Conservation (phyloP, 2,797 vertebrate genomes). For the Myripristis murdjan region DNA sequence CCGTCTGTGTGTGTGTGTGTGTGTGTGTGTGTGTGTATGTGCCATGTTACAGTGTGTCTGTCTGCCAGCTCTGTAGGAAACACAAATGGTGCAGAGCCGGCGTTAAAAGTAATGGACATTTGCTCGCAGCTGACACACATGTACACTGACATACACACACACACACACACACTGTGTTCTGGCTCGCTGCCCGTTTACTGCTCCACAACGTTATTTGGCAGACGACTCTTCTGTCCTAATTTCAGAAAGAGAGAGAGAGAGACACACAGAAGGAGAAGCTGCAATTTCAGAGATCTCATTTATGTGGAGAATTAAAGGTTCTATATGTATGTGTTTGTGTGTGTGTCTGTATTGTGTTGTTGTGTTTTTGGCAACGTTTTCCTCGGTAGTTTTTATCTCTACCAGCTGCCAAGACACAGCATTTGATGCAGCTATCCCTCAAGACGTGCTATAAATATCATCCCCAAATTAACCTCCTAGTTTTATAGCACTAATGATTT, state of each 20-base stretch:
- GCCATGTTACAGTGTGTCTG: constrained; percentile 12
- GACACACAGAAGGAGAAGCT: constrained; percentile 1
- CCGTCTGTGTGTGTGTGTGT: neutral
- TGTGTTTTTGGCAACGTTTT: constrained; percentile 4
- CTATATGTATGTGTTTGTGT: neutral
- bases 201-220: constrained; percentile 46
- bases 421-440: constrained; percentile 30
- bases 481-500: constrained; percentile 1
- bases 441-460: constrained; percentile 21
- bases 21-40: too few relatives aligned
- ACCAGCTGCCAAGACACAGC: constrained; percentile 13
- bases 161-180: too few relatives aligned
- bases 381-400: constrained; percentile 21
- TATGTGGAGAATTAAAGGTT: constrained; percentile 20
- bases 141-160: too few relatives aligned
- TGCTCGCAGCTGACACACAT: neutral
- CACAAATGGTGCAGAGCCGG: constrained; percentile 45
- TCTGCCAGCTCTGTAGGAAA: constrained; percentile 44
- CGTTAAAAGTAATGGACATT: constrained; percentile 37
- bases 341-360: neutral
- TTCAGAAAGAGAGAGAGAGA: constrained; percentile 31
- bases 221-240: constrained; percentile 38
- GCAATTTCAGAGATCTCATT: constrained; percentile 44
- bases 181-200: constrained; percentile 36
- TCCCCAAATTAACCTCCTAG: constrained; percentile 7